These are phyloP conservation scores for Ictidomys tridecemlineatus DNA, from an alignment of 2,113 vertebrate genomes.

Conservation along the genomic window DNA sequence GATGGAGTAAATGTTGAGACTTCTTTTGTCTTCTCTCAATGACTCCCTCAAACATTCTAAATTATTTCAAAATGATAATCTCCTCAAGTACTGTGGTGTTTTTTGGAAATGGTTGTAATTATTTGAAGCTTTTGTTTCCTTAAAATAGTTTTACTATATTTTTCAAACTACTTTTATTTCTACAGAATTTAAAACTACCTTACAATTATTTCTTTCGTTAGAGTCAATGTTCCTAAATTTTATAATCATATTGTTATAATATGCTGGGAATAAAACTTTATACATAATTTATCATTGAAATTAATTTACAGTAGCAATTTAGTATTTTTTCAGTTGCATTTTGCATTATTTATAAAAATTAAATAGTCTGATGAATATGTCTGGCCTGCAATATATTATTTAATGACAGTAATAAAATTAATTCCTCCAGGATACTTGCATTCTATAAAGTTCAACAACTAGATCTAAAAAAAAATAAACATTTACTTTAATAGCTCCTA, in stretches of 20 bases:
- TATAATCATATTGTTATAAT: background rate
- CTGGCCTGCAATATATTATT: background rate
- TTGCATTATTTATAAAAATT: background rate
- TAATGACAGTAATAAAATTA: background rate
- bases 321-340: background rate
- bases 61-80: slow-evolving; percentile 39
- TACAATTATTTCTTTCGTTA: background rate
- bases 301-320: background rate
- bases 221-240: background rate
- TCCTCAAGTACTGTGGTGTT: background rate
- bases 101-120: background rate
- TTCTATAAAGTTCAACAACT: background rate
- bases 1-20: slow-evolving; percentile 21
- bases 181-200: background rate
- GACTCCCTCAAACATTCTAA: slow-evolving; percentile 53
- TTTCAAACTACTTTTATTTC: background rate
- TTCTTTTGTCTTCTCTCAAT: slow-evolving; percentile 62
- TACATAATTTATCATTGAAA: background rate
- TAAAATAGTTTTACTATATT: background rate
- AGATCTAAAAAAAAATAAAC: background rate
- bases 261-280: background rate
- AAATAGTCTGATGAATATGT: background rate
- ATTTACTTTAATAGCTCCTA: background rate
- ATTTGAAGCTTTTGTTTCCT: background rate
- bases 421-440: background rate